Evolutionary conservation across 2,113 vertebrate genomes (phyloP).

Genomic region (cattle (Bos taurus)): ARS-UCD2.0 NC_037355.1:12315001-12315500

Average conservation of each 20-base stretch:
- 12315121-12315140: background rate
- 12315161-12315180: background rate
- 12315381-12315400: conserved; percentile 28
- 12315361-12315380: conserved; percentile 7
- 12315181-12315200: background rate
- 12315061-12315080: background rate
- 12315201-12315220: background rate
- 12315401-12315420: conserved; percentile 16
- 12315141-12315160: background rate
- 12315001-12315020: background rate
- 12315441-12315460: background rate
- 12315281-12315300: background rate
- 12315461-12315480: background rate
- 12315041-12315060: background rate
- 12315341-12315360: background rate
- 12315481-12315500: background rate
- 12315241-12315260: background rate
- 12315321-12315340: background rate
- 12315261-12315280: background rate
- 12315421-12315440: background rate
- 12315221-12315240: background rate
- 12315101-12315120: background rate
- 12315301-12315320: background rate
- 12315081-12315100: background rate
- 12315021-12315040: background rate